Percentiles rank a stretch among this genome's conserved stretches.
Evolutionary conservation across 2,888 invertebrate genomes (phyloP).

Genomic region (Syrphus vitripennis): DNA sequence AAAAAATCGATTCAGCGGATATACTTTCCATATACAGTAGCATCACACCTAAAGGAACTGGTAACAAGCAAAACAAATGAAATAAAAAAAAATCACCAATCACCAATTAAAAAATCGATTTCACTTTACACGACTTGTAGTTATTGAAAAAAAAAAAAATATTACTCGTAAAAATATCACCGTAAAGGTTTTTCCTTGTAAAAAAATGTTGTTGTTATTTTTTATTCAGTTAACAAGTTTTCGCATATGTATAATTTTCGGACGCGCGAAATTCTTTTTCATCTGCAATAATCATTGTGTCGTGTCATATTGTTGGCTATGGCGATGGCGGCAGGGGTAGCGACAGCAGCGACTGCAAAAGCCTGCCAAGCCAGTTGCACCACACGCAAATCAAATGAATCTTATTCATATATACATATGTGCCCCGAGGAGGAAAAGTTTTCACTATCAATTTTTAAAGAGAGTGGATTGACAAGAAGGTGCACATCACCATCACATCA

Average conservation of each 20-base stretch:
- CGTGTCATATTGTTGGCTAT: background rate
- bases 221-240: conserved; percentile 52
- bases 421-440: conserved; percentile 57
- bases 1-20: background rate
- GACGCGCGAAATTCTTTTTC: conserved; percentile 39
- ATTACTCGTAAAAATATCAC: background rate
- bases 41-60: conserved; percentile 25
- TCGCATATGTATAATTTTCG: conserved; percentile 42
- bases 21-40: conserved; percentile 11
- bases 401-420: background rate
- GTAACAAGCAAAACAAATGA: conserved; percentile 4
- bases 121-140: conserved; percentile 46
- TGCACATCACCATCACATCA: too few relatives aligned
- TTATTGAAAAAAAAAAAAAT: background rate
- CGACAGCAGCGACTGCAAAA: background rate
- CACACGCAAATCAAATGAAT: conserved; percentile 41
- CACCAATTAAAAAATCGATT: conserved; percentile 69
- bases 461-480: conserved; percentile 63
- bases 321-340: background rate
- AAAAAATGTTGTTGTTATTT: conserved; percentile 1
- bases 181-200: conserved; percentile 43
- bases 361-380: conserved; percentile 38
- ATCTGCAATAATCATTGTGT: background rate
- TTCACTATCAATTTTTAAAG: conserved; percentile 66
- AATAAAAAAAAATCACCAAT: conserved; percentile 43